Evolutionary conservation across 2,797 vertebrate species (phyloP).

Genomic region (Molossus alvarezi): DNA sequence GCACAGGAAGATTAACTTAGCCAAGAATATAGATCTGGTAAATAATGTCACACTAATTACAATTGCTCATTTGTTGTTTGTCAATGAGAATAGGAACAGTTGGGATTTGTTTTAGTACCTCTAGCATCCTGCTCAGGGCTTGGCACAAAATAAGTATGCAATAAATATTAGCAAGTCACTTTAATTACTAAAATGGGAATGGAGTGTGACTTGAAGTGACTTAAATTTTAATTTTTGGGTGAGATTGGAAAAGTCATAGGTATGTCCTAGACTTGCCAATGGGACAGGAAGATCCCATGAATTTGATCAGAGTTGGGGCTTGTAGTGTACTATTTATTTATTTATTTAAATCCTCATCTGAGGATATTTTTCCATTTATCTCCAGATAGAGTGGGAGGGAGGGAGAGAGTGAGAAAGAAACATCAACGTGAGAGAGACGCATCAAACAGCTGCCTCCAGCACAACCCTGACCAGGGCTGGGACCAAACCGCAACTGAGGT

Average conservation of each 20-base stretch:
- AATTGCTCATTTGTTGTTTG: background rate
- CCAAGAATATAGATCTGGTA: background rate
- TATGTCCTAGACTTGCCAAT: background rate
- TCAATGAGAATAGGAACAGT: background rate
- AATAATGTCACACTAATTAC: background rate
- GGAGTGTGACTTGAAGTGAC: slow-evolving; percentile 5
- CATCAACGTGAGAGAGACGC: no score
- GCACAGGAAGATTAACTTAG: background rate
- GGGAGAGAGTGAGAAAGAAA: no score
- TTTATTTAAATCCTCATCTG: no score
- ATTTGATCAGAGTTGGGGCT: background rate
- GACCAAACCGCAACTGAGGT: no score
- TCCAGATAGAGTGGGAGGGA: no score
- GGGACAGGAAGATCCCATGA: background rate
- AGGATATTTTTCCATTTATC: no score
- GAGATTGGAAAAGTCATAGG: background rate
- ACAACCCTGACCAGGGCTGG: no score
- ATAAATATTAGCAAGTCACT: background rate
- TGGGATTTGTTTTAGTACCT: slow-evolving; percentile 26
- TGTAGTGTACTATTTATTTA: background rate
- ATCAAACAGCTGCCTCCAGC: no score
- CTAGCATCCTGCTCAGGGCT: background rate
- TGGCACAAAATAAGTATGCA: background rate
- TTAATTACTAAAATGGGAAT: background rate
- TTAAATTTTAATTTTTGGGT: slow-evolving; percentile 32